A percentile compares a stretch with the other conserved stretches of the same genome.
Evolutionary conservation across 2,113 vertebrate species (phyloP).

Genomic region (Gobio gobio): DNA sequence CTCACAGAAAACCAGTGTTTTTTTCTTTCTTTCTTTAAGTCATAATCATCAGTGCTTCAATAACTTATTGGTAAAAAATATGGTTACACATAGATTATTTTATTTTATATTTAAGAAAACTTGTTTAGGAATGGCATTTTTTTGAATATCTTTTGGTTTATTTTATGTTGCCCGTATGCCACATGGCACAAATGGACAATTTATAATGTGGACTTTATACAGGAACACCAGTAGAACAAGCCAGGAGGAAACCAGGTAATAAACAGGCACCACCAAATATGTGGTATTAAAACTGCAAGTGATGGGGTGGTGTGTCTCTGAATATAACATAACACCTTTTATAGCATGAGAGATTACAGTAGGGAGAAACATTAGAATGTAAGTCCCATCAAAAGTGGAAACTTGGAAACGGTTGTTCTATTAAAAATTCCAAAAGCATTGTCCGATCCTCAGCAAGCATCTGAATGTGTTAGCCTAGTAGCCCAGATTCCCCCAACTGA

Average conservation of each 20-base stretch:
- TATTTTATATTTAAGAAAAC: not conserved
- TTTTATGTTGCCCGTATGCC: not conserved
- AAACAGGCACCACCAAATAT: not conserved
- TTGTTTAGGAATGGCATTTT: not conserved
- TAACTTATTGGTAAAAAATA: not conserved
- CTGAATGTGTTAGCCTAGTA: slow-evolving; percentile 63
- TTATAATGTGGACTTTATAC: slow-evolving; percentile 12
- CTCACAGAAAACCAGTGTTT: not conserved
- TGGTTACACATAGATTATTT: not conserved
- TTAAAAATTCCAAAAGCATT: not conserved
- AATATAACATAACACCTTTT: slow-evolving; percentile 13
- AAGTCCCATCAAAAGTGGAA: not conserved
- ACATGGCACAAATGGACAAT: not conserved
- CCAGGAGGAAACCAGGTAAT: slow-evolving; percentile 20
- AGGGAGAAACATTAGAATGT: not conserved
- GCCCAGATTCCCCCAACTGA: slow-evolving; percentile 63
- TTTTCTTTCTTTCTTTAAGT: not conserved
- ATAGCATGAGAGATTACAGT: not conserved
- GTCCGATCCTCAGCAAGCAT: not conserved
- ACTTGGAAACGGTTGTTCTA: not conserved
- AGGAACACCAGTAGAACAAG: not conserved
- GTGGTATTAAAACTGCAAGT: not conserved
- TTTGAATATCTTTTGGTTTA: not conserved
- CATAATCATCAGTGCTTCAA: not conserved
- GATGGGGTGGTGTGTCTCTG: not conserved